Conservation (phyloP, 2,113 vertebrate genomes). For the Corydoras maculifer region DNA sequence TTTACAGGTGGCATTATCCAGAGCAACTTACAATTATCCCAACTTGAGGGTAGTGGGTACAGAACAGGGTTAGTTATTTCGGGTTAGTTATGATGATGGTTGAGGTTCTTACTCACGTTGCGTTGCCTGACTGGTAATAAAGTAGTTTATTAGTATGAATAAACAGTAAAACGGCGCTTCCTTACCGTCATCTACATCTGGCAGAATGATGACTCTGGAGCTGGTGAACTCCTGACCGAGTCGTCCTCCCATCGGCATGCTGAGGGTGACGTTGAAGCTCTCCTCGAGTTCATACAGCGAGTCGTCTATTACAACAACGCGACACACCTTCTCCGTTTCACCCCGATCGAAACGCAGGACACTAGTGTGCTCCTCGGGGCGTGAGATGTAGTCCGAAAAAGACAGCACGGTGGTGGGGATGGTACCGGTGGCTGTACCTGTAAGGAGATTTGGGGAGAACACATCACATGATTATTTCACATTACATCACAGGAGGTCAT, state of each 20-base stretch:
- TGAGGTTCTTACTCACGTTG: too few relatives aligned
- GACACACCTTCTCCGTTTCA: conserved; percentile 77
- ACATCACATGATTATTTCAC: too few relatives aligned
- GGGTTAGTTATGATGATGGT: too few relatives aligned
- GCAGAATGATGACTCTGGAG: conserved; percentile 72
- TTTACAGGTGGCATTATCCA: too few relatives aligned
- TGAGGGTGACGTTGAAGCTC: conserved; percentile 80
- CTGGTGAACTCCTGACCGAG: conserved; percentile 72
- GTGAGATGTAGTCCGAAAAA: conserved; percentile 93
- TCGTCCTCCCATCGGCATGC: conserved; percentile 87
- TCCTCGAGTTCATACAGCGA: conserved; percentile 86
- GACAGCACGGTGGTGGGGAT: conserved; percentile 82
- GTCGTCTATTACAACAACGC: conserved; percentile 85
- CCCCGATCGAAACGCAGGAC: conserved; percentile 86
- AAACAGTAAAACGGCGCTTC: background rate
- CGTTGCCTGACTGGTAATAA: too few relatives aligned
- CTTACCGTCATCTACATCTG: conserved; percentile 87
- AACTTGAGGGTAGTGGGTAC: too few relatives aligned
- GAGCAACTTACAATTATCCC: too few relatives aligned
- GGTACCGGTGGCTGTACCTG: conserved; percentile 84
- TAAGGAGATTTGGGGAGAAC: background rate
- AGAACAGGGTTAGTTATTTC: too few relatives aligned
- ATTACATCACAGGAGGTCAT: too few relatives aligned
- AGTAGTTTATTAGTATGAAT: background rate
- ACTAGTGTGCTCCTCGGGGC: conserved; percentile 85